phyloP scores from a whole-genome alignment of 1,140 invertebrate genomes.

The Temnothorax longispinosus region DNA sequence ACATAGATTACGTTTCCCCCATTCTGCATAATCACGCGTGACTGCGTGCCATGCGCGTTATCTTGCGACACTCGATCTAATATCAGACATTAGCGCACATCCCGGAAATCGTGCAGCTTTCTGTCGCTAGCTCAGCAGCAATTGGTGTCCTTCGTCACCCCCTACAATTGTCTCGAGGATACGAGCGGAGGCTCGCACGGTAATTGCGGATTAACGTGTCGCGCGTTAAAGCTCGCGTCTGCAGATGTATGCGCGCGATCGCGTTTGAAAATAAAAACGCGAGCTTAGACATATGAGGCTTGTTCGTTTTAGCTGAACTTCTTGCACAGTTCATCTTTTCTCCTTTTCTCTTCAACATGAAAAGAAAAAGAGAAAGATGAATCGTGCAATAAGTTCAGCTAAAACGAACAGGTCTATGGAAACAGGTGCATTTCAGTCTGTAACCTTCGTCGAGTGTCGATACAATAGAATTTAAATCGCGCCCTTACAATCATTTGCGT shows the following conservation, averaged over 20 bases:
- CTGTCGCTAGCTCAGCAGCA: slow-evolving; percentile 61
- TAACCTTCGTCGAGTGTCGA: slow-evolving; percentile 9
- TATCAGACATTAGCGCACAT: slow-evolving; percentile 62
- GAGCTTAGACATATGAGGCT: slow-evolving; percentile 18
- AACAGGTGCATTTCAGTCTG: slow-evolving; percentile 31
- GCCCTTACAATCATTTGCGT: not conserved
- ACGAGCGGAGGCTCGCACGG: slow-evolving; percentile 73
- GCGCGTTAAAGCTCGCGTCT: slow-evolving; percentile 60
- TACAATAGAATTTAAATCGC: not conserved
- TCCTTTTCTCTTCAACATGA: too few species aligned
- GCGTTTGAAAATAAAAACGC: slow-evolving; percentile 44
- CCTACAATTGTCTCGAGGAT: slow-evolving; percentile 74
- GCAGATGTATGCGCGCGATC: slow-evolving; percentile 18
- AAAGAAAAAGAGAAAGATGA: too few species aligned
- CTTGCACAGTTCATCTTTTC: too few species aligned
- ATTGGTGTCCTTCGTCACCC: slow-evolving; percentile 73
- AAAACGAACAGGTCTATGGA: not conserved
- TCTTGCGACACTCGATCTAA: slow-evolving; percentile 45
- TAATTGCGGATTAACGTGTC: slow-evolving; percentile 75
- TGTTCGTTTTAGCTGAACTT: too few species aligned
- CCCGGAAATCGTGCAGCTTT: slow-evolving; percentile 71
- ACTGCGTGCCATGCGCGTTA: slow-evolving; percentile 28
- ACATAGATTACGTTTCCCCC: slow-evolving; percentile 10
- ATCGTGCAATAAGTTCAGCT: too few species aligned
- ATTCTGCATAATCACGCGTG: slow-evolving; percentile 18